Base-by-base conservation (phyloP, 1,140 invertebrate species). In the Solenopsis fugax region DNA sequence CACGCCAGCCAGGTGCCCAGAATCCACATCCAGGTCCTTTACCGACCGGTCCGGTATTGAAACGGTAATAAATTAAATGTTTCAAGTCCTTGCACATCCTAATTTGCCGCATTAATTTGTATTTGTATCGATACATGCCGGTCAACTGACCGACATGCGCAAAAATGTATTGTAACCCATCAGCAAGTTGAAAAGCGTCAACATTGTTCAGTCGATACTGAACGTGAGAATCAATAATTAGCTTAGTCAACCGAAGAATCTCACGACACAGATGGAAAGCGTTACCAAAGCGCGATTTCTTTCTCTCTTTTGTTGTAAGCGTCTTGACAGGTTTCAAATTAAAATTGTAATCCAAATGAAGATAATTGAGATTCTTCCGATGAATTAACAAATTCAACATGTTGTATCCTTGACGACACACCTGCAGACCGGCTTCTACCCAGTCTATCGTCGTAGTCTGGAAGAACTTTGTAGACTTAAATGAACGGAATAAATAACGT, bases 81-180 rank as follows among this genome's bases (percentile, higher is more conserved):
- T 99, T 99, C 87, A 99, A 96, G 96, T 99, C 99, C 95, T 99
- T 99, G 96, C 99, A 99, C 99, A 99, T 99, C 72, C 99, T 96
- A 88, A 99, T 99, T 96, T 99, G 99, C 93, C 99, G 97, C 99
- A 99, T 99, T 18, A 99, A 96, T 95, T 99, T 99, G 95, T 99
- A 99, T 93, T 99, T 99, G 96, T 99, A 99, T 64, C 99, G 96
- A 95, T 99, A 99, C 99, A 99, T 99, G 94, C 99, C 99, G 5
- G 99, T 99, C 18, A 99, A 96, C 95, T 99, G 99, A 12, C 99
- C 99, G 41, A 99, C 99, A 94, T 99, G 99, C 24, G 99, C 98
- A 96, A 99, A 99, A 62, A 99, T 99, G 93, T 99, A 99, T 94
- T 99, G 99, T n/a, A 99, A 95, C 37, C 99, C 99, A 96, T 99